A percentile compares a stretch with the other conserved stretches of the same genome.
Conservation (phyloP, 2,888 invertebrate species). For the Drosophila neoperkinsi region DNA sequence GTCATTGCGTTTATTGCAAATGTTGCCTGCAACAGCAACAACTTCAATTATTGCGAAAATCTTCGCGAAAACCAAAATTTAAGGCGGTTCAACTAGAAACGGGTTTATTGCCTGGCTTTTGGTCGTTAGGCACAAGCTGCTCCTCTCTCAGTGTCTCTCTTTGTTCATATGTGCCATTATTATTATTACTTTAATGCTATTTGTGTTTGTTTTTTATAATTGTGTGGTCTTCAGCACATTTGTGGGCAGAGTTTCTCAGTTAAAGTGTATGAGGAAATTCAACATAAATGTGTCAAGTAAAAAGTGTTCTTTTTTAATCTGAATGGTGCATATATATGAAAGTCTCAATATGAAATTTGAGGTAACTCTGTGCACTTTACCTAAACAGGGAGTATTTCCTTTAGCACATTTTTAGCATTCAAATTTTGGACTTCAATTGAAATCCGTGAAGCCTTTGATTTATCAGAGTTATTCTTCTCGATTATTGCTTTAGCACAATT, state of each 20-base stretch:
- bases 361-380: background rate
- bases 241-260: constrained; percentile 30
- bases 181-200: constrained; percentile 54
- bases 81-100: constrained; percentile 60
- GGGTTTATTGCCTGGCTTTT: constrained; percentile 55
- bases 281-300: constrained; percentile 13
- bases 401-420: background rate
- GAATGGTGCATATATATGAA: constrained; percentile 3
- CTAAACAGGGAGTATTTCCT: background rate
- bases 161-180: constrained; percentile 24
- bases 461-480: constrained; percentile 20
- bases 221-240: constrained; percentile 38
- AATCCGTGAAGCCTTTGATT: background rate
- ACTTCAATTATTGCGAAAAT: constrained; percentile 74
- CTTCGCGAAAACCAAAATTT: constrained; percentile 60
- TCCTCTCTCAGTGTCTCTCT: constrained; percentile 12
- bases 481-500: constrained; percentile 3
- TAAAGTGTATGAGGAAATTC: constrained; percentile 43
- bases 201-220: constrained; percentile 41
- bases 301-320: constrained; percentile 6
- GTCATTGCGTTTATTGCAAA: constrained; percentile 72
- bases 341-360: background rate
- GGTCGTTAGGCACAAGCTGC: constrained; percentile 14
- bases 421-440: constrained; percentile 10
- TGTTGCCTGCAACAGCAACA: constrained; percentile 56